Base-by-base conservation (phyloP, 2,888 invertebrate genomes). In the Pimpla rufipes region DNA sequence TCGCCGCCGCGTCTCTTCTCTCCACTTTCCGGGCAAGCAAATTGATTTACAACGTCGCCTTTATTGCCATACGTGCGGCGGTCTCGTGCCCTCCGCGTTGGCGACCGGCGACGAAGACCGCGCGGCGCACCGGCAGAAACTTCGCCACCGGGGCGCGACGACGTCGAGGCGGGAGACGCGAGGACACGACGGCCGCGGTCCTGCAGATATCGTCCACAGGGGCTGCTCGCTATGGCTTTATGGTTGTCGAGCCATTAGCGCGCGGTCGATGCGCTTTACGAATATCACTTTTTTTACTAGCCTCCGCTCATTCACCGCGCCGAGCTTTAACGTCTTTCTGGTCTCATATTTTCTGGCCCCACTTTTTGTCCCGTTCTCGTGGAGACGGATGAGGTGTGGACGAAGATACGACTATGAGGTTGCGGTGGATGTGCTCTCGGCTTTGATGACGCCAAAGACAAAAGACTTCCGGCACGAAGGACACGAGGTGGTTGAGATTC, bases 1-100 rank as follows among this genome's bases (percentile, higher is more conserved):
- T 64, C 73, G 74, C 57, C 66, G 80, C n/a, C 42, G 52, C 62
- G 50, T 81, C 84, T 75, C 84, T 78, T 75, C 77, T 81, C 74
- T 71, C 74, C 77, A 81, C 84, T 84, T 81, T 75, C 80, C 77
- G 59, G 70, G n/a, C 21, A 78, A 81, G 78, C 81, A 84, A 84
- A 84, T 84, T 84, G 84, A 84, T 84, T 84, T 84, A 84, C 81
- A 84, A 75, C 81, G 84, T 81, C 84, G 81, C 81, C 84, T 81
- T 84, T 84, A 84, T 84, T 84, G 84, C 84, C 84, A 78, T 81
- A 78, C 84, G 81, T 78, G 29, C 29, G 29, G 29, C 29, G 21
- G 21, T 23, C 50, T 37, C n/a, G 47, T 35, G 4, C 37, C n/a
- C 37, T 21, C 47, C 18, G 35, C 37, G 62, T 29, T 29, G 29